Evolutionary conservation across 2,888 invertebrate species (phyloP).

Genomic region (Coelinius sp.): DNA sequence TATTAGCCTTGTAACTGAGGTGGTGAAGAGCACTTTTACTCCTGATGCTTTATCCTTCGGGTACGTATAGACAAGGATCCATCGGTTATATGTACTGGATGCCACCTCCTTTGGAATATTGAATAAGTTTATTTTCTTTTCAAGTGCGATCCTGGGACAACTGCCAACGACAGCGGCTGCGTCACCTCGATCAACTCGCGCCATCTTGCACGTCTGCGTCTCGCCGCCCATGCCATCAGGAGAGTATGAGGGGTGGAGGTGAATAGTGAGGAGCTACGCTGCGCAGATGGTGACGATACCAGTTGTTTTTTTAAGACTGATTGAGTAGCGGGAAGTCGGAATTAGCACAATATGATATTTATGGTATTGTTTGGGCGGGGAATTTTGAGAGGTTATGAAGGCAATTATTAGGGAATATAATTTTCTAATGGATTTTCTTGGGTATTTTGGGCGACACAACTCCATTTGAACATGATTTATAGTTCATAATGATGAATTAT

Average conservation of each 20-base stretch:
- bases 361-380: no score
- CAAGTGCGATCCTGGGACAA: slow-evolving; percentile 15
- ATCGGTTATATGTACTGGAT: slow-evolving; percentile 1
- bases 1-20: slow-evolving; percentile 15
- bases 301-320: slow-evolving; percentile 6
- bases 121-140: background rate
- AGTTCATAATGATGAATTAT: no score
- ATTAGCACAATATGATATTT: no score
- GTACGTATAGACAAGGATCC: background rate
- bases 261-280: background rate
- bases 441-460: no score
- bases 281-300: slow-evolving; percentile 48
- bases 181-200: slow-evolving; percentile 56
- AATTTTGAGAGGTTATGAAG: no score
- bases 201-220: slow-evolving; percentile 70
- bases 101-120: slow-evolving; percentile 18
- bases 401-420: no score
- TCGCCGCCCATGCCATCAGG: slow-evolving; percentile 64
- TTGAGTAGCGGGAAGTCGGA: background rate
- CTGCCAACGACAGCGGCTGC: slow-evolving; percentile 55
- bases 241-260: slow-evolving; percentile 30
- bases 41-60: slow-evolving; percentile 28
- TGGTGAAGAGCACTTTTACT: slow-evolving; percentile 16
- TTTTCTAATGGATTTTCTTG: no score
- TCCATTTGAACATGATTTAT: no score